A percentile compares a stretch with the other conserved stretches of the same genome.
Evolutionary conservation across 2,113 vertebrate species (phyloP).

Genomic region (Nyctereutes procyonoides): DNA sequence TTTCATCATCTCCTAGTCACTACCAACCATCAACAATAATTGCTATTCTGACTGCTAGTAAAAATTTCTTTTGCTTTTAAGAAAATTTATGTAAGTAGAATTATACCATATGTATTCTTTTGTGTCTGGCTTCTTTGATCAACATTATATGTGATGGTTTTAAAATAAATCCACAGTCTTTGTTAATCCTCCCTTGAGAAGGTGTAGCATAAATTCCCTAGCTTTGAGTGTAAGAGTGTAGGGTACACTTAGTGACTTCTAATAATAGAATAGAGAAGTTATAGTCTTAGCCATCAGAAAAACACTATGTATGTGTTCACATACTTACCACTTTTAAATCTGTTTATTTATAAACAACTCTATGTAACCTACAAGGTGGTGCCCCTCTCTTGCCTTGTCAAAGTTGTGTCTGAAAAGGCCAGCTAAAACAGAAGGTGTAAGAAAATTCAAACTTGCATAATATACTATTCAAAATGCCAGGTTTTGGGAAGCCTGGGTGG

Average conservation of each 20-base stretch:
- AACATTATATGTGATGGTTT: not conserved
- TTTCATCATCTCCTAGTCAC: not conserved
- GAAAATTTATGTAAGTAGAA: not conserved
- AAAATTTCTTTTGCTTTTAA: not conserved
- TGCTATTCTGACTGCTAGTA: not conserved
- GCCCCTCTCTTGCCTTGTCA: not conserved
- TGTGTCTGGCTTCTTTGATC: not conserved
- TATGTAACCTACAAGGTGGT: not conserved
- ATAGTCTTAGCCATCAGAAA: not conserved
- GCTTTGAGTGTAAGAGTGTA: not conserved
- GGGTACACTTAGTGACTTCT: not conserved
- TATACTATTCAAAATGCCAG: not conserved
- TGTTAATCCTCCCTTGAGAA: not conserved
- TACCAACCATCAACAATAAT: not conserved
- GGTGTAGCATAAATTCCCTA: not conserved
- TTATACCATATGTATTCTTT: not conserved
- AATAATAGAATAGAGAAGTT: not conserved
- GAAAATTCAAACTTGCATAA: not conserved
- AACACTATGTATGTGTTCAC: not conserved
- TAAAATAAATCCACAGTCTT: not conserved
- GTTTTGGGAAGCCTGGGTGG: too few relatives aligned
- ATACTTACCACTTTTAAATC: not conserved
- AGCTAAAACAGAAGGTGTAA: not conserved
- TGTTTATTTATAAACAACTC: not conserved
- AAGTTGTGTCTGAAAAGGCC: not conserved